Percentiles rank a stretch among this genome's conserved stretches.
Evolutionary conservation across 2,113 vertebrate genomes (phyloP).

Genomic region (Dolichallabes microphthalmus): DNA sequence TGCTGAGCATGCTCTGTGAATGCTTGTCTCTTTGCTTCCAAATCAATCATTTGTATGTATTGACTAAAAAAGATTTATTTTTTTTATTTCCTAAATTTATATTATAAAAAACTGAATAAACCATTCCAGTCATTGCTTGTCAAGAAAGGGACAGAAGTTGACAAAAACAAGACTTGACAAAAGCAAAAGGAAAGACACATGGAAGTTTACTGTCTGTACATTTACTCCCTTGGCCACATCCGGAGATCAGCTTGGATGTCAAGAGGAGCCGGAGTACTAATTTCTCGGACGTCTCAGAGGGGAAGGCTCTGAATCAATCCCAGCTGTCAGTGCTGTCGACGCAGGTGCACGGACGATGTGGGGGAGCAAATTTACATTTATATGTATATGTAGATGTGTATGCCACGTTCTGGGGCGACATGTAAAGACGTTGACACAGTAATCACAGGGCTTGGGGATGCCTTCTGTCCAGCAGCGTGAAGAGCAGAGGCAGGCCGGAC

Average conservation of each 20-base stretch:
- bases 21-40: conserved; percentile 49
- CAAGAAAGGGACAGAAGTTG: conserved; percentile 63
- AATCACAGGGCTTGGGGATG: conserved; percentile 74
- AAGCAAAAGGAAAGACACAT: conserved; percentile 55
- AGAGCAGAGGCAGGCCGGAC: conserved; percentile 51
- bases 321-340: conserved; percentile 63
- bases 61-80: conserved; percentile 53
- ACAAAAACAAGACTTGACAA: conserved; percentile 62
- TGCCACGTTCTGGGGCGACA: conserved; percentile 60
- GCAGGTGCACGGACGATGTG: conserved; percentile 58
- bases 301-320: conserved; percentile 70
- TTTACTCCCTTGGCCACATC: conserved; percentile 51
- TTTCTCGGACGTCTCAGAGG: conserved; percentile 54
- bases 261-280: conserved; percentile 40
- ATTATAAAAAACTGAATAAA: conserved; percentile 48
- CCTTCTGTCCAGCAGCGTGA: conserved; percentile 70
- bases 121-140: conserved; percentile 57
- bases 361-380: conserved; percentile 72
- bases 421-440: conserved; percentile 76
- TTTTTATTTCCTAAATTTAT: conserved; percentile 47
- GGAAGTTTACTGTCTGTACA: conserved; percentile 58
- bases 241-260: conserved; percentile 53
- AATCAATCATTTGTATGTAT: conserved; percentile 58
- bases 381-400: conserved; percentile 75
- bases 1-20: conserved; percentile 46